Conservation (phyloP, 2,113 vertebrate species). For the Myiopsitta monachus region DNA sequence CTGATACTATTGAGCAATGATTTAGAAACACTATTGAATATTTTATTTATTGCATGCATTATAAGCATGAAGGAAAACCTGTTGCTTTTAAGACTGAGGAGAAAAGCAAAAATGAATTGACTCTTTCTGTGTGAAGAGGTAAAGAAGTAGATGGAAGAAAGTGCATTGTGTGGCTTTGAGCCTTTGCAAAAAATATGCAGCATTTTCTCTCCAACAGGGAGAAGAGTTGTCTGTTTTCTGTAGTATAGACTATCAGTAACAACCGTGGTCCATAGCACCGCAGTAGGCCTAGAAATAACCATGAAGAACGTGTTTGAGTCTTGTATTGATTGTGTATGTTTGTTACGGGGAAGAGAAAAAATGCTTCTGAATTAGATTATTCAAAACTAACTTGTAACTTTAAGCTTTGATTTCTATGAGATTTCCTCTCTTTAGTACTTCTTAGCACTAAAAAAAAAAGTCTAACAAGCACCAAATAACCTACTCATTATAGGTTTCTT, state of each 20-base stretch:
- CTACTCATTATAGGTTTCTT: background rate
- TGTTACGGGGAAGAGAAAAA: background rate
- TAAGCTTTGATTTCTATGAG: background rate
- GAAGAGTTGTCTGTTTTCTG: background rate
- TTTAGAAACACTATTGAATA: constrained; percentile 16
- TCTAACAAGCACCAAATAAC: background rate
- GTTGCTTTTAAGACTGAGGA: background rate
- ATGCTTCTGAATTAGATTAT: background rate
- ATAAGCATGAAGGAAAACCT: background rate
- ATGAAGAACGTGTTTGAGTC: background rate
- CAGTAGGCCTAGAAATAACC: background rate
- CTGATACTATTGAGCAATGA: background rate
- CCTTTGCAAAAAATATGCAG: background rate
- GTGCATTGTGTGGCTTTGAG: background rate
- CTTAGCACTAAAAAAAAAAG: background rate
- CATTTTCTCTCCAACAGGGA: background rate
- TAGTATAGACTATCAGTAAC: background rate
- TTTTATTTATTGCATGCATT: background rate
- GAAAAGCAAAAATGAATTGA: background rate
- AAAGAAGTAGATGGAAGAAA: background rate
- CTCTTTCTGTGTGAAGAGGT: background rate
- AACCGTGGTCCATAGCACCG: background rate
- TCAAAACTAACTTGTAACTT: background rate
- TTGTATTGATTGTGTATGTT: background rate
- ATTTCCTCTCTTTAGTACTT: background rate